Conservation (phyloP, 2,113 vertebrate genomes). For the Leptodactylus fuscus region DNA sequence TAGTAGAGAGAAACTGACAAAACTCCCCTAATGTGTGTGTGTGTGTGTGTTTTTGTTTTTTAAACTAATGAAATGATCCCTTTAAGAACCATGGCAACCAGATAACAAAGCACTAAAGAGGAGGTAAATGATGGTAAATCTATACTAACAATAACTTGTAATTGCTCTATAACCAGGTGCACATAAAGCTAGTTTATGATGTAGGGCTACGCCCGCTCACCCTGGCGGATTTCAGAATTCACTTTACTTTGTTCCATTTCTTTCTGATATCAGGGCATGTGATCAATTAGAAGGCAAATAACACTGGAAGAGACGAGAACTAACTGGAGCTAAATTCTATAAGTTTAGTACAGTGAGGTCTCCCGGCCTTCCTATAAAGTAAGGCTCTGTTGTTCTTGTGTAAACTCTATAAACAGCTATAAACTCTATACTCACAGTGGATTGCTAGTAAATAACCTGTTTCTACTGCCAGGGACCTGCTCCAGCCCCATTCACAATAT, state of each 20-base stretch:
- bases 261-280: background rate
- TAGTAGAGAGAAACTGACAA: no score
- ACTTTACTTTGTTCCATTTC: background rate
- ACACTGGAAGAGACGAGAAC: background rate
- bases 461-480: no score
- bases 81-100: background rate
- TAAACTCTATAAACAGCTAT: no score
- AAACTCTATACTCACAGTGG: no score
- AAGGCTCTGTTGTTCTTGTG: no score
- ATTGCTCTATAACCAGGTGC: background rate
- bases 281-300: background rate
- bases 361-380: background rate
- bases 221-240: background rate
- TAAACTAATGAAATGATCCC: no score
- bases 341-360: background rate
- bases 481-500: no score
- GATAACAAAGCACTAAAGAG: background rate
- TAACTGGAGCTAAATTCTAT: background rate
- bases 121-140: background rate
- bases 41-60: no score
- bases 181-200: background rate
- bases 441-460: no score
- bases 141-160: background rate
- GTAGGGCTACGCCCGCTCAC: background rate
- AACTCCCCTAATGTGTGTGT: no score